Evolutionary conservation across 2,888 invertebrate species (phyloP).

Genomic region (Erebia epiphron): DNA sequence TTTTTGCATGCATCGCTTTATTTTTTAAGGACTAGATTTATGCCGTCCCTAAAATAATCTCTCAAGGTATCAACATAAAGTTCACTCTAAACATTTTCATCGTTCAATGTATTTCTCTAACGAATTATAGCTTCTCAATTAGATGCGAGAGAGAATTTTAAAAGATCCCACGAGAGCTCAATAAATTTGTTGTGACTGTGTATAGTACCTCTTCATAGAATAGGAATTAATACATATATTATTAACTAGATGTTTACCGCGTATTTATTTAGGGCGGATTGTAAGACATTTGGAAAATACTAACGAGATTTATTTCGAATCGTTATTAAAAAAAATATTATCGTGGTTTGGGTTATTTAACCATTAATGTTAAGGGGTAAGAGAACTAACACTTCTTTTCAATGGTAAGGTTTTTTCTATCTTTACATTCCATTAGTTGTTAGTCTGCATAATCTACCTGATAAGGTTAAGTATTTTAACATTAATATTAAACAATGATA

Average conservation of each 20-base stretch:
- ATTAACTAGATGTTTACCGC: conserved; percentile 7
- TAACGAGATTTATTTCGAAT: conserved; percentile 1
- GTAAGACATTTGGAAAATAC: conserved; percentile 22
- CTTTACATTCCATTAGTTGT: conserved; percentile 71
- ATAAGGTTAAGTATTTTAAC: conserved; percentile 45
- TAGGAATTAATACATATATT: background rate
- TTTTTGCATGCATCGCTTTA: background rate
- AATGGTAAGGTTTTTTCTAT: conserved; percentile 52
- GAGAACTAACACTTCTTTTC: conserved; percentile 65
- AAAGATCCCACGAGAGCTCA: conserved; percentile 34
- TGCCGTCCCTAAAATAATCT: conserved; percentile 14
- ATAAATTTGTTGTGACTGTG: conserved; percentile 40
- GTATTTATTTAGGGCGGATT: conserved; percentile 17
- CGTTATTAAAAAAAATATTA: conserved; percentile 51
- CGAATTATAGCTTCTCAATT: conserved; percentile 4
- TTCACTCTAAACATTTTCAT: background rate
- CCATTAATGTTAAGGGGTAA: conserved; percentile 72
- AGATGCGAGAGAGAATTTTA: background rate
- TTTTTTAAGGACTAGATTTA: conserved; percentile 4
- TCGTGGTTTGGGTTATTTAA: conserved; percentile 77
- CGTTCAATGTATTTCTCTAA: background rate
- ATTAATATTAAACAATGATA: conserved; percentile 44
- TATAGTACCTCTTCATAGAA: conserved; percentile 38
- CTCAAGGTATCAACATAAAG: background rate
- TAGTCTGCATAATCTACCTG: conserved; percentile 69